These are phyloP conservation scores for Lithobates sylvaticus DNA, from an alignment of 2,797 vertebrate species.

Conservation along the genomic window DNA sequence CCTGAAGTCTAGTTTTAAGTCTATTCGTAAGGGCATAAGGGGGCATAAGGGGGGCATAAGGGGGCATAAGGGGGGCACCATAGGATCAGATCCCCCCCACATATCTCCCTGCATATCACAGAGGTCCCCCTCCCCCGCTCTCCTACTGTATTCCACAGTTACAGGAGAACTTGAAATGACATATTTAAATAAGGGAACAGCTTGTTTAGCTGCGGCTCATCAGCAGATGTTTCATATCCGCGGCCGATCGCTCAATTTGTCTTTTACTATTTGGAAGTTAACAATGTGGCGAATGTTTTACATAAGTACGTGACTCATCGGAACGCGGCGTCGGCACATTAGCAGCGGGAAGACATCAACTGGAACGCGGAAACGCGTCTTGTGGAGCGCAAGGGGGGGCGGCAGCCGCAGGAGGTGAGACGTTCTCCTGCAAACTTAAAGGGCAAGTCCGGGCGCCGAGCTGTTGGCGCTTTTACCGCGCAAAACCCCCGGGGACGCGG, in stretches of 20 bases:
- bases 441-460: too few relatives aligned
- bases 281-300: conserved; percentile 38
- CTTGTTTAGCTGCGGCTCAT: conserved; percentile 53
- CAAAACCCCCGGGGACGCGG: too few relatives aligned
- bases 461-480: too few relatives aligned
- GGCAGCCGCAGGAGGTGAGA: too few relatives aligned
- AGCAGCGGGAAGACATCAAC: conserved; percentile 1
- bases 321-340: conserved; percentile 20
- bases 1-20: too few relatives aligned
- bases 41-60: too few relatives aligned
- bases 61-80: too few relatives aligned
- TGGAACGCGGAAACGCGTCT: conserved; percentile 12
- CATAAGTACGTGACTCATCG: conserved; percentile 43
- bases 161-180: conserved; percentile 26
- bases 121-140: background rate
- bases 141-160: conserved; percentile 16
- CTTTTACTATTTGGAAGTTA: conserved; percentile 51
- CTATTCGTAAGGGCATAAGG: too few relatives aligned
- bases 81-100: too few relatives aligned
- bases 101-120: too few relatives aligned
- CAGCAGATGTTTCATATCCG: conserved; percentile 53
- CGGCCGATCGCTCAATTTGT: conserved; percentile 56
- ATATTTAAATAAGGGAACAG: conserved; percentile 45
- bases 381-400: background rate
- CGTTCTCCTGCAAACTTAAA: too few relatives aligned